These are phyloP conservation scores for Meteorus sp. DNA, from an alignment of 1,140 invertebrate genomes.

Conservation along the genomic window DNA sequence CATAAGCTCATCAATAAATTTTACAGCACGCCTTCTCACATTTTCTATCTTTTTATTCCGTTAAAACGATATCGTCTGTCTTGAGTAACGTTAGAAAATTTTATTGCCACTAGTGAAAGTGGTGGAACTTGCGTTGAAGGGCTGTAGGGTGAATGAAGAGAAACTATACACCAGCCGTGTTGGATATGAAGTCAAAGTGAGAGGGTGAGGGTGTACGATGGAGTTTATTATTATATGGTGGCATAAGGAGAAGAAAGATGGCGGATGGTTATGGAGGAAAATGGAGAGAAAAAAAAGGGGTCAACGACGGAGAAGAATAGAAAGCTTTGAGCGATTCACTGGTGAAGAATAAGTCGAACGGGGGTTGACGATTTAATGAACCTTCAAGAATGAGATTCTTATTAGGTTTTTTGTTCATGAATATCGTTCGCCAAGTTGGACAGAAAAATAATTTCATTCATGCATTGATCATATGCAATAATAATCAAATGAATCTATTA, in stretches of 20 bases:
- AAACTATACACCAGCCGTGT: no score
- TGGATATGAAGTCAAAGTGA: neutral
- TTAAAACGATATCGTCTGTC: conserved; percentile 11
- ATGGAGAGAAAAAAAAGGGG: neutral
- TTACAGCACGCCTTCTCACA: neutral
- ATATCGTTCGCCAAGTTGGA: no score
- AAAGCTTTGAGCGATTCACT: conserved; percentile 9
- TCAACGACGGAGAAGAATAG: neutral
- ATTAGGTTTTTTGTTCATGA: no score
- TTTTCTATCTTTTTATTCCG: no score
- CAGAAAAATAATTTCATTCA: no score
- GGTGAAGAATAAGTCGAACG: neutral
- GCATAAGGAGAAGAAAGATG: no score
- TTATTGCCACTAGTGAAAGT: conserved; percentile 3
- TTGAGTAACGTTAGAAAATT: conserved; percentile 11
- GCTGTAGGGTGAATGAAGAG: neutral
- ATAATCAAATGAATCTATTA: no score
- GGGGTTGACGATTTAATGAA: conserved; percentile 11
- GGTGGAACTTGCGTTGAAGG: conserved; percentile 5
- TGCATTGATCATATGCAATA: no score
- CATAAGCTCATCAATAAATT: conserved; percentile 7
- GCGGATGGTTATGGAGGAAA: no score
- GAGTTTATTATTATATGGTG: no score
- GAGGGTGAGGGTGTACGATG: neutral
- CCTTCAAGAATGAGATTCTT: conserved; percentile 4